Conservation (phyloP, 2,797 vertebrate species). For the Triplophysa bombifrons region DNA sequence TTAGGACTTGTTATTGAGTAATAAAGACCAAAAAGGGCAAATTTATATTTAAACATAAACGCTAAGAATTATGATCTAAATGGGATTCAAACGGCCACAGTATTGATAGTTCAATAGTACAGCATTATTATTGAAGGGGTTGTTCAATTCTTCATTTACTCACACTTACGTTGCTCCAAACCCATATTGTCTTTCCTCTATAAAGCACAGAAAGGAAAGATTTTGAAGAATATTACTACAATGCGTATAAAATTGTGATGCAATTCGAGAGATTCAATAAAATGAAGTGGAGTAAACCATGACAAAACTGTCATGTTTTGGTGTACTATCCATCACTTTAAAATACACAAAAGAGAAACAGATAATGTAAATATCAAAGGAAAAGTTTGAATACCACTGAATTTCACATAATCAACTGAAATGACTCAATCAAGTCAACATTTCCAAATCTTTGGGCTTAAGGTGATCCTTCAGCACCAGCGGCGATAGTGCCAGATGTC, state of each 20-base stretch:
- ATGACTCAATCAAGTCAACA: background rate
- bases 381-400: background rate
- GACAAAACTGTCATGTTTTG: background rate
- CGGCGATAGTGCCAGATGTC: slow-evolving; percentile 12
- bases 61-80: background rate
- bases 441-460: background rate
- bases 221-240: background rate
- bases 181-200: too few relatives aligned
- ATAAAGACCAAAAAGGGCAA: background rate
- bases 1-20: background rate
- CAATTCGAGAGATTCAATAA: too few relatives aligned
- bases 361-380: background rate
- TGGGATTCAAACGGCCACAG: background rate
- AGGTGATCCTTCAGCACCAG: slow-evolving; percentile 8
- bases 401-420: slow-evolving; percentile 7
- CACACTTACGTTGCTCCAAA: background rate
- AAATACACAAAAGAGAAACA: background rate
- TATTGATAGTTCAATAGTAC: background rate
- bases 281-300: background rate
- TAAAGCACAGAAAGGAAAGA: background rate
- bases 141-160: background rate
- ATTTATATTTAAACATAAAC: background rate
- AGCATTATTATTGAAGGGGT: background rate
- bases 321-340: background rate
- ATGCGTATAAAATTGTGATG: too few relatives aligned